Percentiles rank a stretch among this genome's conserved stretches.
phyloP scores from a whole-genome alignment of 2,888 invertebrate species.

The Cacoxenus indagator region DNA sequence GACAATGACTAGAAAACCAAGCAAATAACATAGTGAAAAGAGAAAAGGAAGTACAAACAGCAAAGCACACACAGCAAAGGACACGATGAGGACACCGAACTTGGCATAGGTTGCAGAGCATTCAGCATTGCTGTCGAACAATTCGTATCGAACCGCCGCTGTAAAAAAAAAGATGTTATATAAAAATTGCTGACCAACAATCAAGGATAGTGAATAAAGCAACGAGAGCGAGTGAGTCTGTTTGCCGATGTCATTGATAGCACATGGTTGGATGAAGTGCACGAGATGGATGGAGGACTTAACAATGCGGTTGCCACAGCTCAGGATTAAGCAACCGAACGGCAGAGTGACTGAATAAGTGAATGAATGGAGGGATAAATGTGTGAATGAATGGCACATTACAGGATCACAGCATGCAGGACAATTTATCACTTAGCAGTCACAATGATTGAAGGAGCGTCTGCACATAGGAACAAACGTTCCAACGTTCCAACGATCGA shows the following conservation, averaged over 20 bases:
- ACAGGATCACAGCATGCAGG: constrained; percentile 51
- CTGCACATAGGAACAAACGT: not conserved
- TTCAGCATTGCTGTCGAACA: no score
- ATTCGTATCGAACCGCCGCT: no score
- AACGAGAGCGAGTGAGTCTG: constrained; percentile 20
- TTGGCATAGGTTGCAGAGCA: no score
- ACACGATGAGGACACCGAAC: no score
- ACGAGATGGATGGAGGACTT: no score
- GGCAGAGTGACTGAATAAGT: not conserved
- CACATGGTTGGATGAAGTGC: no score
- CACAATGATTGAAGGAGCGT: not conserved
- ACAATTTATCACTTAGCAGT: constrained; percentile 55
- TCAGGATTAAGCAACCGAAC: not conserved
- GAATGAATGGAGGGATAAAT: not conserved
- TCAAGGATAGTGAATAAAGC: constrained; percentile 32
- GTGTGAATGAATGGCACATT: constrained; percentile 8
- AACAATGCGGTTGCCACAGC: not conserved
- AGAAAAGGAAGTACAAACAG: constrained; percentile 19
- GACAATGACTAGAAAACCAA: constrained; percentile 24
- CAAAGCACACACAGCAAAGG: no score
- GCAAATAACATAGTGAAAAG: not conserved
- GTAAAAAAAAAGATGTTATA: constrained; percentile 40
- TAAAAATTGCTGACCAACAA: constrained; percentile 33
- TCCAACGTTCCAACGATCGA: constrained; percentile 35
- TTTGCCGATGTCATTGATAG: constrained; percentile 19